These are phyloP conservation scores for Lycocerus yunnanus DNA, from an alignment of 2,888 invertebrate species.

Conservation along the genomic window DNA sequence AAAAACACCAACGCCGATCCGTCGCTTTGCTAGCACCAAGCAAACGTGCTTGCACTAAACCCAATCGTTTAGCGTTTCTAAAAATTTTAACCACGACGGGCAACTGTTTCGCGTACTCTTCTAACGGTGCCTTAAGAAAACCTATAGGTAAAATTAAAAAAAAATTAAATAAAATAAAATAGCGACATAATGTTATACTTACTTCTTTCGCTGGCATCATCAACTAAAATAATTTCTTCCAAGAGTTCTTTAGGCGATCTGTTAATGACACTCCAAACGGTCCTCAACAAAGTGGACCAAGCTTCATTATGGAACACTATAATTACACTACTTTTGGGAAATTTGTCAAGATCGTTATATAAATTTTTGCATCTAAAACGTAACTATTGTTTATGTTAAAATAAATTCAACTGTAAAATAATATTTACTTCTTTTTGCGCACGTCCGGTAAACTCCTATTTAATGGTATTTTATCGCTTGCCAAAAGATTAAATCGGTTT, in stretches of 20 bases:
- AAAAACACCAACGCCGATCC: slow-evolving; percentile 86
- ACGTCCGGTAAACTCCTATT: slow-evolving; percentile 85
- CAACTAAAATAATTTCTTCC: slow-evolving; percentile 84
- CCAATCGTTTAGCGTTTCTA: slow-evolving; percentile 70
- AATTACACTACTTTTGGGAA: slow-evolving; percentile 89
- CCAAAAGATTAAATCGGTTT: slow-evolving; percentile 86
- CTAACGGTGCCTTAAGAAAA: slow-evolving; percentile 67
- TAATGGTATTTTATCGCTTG: slow-evolving; percentile 84
- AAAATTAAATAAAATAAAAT: too few relatives aligned
- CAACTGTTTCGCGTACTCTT: slow-evolving; percentile 68
- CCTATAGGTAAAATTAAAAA: slow-evolving; percentile 53
- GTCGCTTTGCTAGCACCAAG: slow-evolving; percentile 72
- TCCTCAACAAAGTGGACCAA: slow-evolving; percentile 94
- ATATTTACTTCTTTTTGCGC: slow-evolving; percentile 72
- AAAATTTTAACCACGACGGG: slow-evolving; percentile 67
- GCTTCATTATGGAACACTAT: slow-evolving; percentile 99
- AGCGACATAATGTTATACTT: slow-evolving; percentile 35
- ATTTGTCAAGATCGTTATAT: slow-evolving; percentile 60
- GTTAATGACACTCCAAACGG: slow-evolving; percentile 91
- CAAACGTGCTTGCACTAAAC: slow-evolving; percentile 81
- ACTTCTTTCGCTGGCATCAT: slow-evolving; percentile 88
- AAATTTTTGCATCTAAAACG: slow-evolving; percentile 65
- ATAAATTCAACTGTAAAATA: background rate
- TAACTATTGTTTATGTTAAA: background rate
- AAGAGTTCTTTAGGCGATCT: slow-evolving; percentile 80